phyloP scores from a whole-genome alignment of 2,888 invertebrate genomes.

The Polyommatus icarus region DNA sequence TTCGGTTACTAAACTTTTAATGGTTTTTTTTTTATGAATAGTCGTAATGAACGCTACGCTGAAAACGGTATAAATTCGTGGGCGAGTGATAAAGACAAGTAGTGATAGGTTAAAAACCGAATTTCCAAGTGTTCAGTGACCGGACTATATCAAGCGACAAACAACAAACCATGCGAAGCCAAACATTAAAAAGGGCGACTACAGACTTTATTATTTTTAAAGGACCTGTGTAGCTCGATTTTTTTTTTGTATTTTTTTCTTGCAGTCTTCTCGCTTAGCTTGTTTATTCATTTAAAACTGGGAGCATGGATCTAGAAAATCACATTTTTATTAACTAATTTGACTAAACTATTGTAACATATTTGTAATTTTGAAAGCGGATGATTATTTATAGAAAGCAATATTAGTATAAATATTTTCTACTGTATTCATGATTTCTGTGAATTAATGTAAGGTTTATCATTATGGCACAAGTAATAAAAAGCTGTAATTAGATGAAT shows the following conservation, averaged over 20 bases:
- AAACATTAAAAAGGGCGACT: conserved; percentile 47
- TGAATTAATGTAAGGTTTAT: background rate
- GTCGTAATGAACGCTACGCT: too few species aligned
- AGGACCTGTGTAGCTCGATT: conserved; percentile 67
- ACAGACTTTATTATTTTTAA: conserved; percentile 64
- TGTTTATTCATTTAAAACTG: conserved; percentile 89
- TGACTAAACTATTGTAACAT: background rate
- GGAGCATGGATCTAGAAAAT: conserved; percentile 87
- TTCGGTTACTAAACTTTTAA: too few species aligned
- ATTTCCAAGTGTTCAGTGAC: background rate
- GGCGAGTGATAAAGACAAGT: too few species aligned
- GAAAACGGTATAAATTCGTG: too few species aligned
- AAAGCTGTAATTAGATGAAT: background rate
- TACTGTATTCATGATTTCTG: background rate
- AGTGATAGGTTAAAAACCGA: background rate
- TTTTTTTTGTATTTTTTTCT: conserved; percentile 59
- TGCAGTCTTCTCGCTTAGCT: conserved; percentile 78
- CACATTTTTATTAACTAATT: conserved; percentile 37
- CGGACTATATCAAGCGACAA: conserved; percentile 35
- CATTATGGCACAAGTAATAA: background rate
- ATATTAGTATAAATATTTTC: background rate
- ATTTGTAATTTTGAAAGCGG: conserved; percentile 11
- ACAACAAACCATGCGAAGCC: conserved; percentile 39
- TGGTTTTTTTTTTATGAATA: too few species aligned
- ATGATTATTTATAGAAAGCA: background rate